Percentiles rank a stretch among this genome's conserved stretches.
These are phyloP conservation scores for Raja brachyura DNA, from an alignment of 2,113 vertebrate genomes.

Conservation along the genomic window DNA sequence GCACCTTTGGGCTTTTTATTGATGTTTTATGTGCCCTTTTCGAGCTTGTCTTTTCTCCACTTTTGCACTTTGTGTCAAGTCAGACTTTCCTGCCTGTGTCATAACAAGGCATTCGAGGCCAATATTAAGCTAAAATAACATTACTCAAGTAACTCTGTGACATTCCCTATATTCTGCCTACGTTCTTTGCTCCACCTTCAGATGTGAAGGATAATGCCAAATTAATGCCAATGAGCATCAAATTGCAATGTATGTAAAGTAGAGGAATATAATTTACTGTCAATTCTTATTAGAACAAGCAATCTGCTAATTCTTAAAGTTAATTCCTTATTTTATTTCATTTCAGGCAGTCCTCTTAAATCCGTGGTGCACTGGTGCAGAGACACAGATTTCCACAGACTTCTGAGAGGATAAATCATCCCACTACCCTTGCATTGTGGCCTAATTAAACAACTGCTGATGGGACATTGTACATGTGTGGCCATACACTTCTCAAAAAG, in stretches of 20 bases:
- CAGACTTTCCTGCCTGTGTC: background rate
- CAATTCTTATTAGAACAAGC: background rate
- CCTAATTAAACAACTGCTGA: background rate
- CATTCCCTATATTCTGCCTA: background rate
- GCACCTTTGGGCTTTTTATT: background rate
- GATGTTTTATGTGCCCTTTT: background rate
- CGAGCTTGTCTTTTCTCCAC: background rate
- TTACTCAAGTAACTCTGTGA: background rate
- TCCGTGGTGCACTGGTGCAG: background rate
- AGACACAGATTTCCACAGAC: too few relatives aligned
- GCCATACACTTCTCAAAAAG: background rate
- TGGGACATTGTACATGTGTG: background rate
- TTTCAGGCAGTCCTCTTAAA: background rate
- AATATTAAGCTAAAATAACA: background rate
- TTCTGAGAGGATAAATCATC: background rate
- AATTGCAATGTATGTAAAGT: background rate
- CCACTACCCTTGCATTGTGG: background rate
- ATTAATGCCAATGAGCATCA: slow-evolving; percentile 7
- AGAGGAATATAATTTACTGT: background rate
- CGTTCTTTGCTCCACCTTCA: too few relatives aligned
- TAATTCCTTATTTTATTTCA: background rate
- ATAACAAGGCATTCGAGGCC: background rate
- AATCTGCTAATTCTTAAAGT: background rate
- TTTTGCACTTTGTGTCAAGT: background rate
- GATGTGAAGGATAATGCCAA: background rate